These are phyloP conservation scores for Struthio camelus DNA, from an alignment of 2,113 vertebrate genomes.

Conservation along the genomic window DNA sequence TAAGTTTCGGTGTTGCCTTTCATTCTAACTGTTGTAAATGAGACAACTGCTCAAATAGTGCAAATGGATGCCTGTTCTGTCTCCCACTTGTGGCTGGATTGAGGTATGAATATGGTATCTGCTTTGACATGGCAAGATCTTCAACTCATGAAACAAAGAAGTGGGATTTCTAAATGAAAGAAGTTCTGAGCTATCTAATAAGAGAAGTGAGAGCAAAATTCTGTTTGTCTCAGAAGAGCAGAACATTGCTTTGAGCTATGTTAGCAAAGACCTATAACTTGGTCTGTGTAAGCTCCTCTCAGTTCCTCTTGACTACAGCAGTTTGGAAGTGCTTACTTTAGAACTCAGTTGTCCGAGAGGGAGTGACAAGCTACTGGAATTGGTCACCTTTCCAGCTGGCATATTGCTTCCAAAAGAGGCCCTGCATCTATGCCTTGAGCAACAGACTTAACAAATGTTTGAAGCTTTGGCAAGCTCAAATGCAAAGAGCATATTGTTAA, in stretches of 20 bases:
- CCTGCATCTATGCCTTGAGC: neutral
- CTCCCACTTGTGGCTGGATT: neutral
- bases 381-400: conserved; percentile 57
- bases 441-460: neutral
- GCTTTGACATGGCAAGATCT: conserved; percentile 26
- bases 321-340: conserved; percentile 14
- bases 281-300: neutral
- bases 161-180: neutral
- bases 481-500: neutral
- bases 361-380: conserved; percentile 37
- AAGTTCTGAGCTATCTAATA: neutral
- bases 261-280: conserved; percentile 9
- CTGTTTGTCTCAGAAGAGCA: neutral
- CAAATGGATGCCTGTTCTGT: conserved; percentile 19
- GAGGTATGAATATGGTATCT: neutral
- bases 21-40: neutral
- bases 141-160: neutral
- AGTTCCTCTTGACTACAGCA: neutral
- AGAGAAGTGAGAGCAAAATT: neutral
- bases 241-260: neutral
- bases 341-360: conserved; percentile 14
- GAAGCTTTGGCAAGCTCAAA: neutral
- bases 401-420: neutral
- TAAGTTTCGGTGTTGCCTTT: conserved; percentile 9
- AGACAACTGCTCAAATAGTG: neutral